Evolutionary conservation across 53 echinoderm and acorn worm species (phyloP).

Genomic region (Henricia sp.): DNA sequence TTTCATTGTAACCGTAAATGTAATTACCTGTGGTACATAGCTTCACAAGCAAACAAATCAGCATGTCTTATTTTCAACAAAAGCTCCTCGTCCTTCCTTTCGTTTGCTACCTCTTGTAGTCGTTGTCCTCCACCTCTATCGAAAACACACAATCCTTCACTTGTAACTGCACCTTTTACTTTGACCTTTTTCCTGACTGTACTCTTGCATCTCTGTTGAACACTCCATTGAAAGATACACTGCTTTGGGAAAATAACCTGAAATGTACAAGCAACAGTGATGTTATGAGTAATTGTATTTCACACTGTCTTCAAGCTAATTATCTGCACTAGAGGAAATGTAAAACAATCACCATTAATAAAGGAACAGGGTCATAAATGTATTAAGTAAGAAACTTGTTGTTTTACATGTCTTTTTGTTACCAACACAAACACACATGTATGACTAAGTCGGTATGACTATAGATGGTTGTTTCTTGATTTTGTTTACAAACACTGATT

Average conservation of each 20-base stretch:
- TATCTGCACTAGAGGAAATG: too few relatives aligned
- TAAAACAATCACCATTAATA: too few relatives aligned
- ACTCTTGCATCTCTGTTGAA: neutral
- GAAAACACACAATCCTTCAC: neutral
- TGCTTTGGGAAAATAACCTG: neutral
- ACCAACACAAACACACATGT: neutral
- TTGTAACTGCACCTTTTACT: conserved; percentile 1
- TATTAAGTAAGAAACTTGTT: too few relatives aligned
- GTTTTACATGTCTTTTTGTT: neutral
- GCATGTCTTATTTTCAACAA: neutral
- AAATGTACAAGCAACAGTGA: neutral
- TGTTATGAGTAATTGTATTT: neutral
- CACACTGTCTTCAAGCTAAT: too few relatives aligned
- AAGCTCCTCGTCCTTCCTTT: too few relatives aligned
- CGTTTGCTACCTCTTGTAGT: neutral
- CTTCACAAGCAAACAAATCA: neutral
- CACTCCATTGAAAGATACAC: neutral
- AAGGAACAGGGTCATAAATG: too few relatives aligned
- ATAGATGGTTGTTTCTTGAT: neutral
- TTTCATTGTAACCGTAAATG: neutral
- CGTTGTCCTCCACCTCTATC: neutral
- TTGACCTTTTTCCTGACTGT: neutral
- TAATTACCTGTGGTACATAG: neutral
- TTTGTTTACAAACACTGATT: neutral
- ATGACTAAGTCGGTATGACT: neutral